A percentile compares a stretch with the other conserved stretches of the same genome.
Conservation (phyloP, 2,888 invertebrate species). For the Drosophila siamana region DNA sequence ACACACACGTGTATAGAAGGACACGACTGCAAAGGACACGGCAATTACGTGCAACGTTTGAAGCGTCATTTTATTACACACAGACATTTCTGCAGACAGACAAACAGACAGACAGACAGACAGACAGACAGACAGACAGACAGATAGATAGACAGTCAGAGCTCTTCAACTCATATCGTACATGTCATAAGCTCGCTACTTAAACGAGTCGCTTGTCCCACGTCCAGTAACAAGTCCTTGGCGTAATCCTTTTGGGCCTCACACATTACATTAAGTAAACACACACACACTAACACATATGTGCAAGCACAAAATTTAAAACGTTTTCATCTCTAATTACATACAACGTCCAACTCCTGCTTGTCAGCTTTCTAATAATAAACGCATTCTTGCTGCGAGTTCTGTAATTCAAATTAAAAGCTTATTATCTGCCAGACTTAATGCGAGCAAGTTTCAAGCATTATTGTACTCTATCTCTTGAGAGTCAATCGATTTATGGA, state of each 20-base stretch:
- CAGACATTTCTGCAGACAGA: conserved; percentile 22
- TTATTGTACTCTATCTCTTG: not conserved
- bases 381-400: conserved; percentile 29
- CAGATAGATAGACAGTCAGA: not conserved
- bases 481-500: too few relatives aligned
- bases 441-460: conserved; percentile 3
- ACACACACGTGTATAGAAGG: not conserved
- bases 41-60: conserved; percentile 70
- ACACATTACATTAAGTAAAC: conserved; percentile 35
- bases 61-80: conserved; percentile 67
- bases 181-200: conserved; percentile 65
- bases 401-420: conserved; percentile 54
- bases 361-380: conserved; percentile 43
- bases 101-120: not conserved
- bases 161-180: conserved; percentile 42
- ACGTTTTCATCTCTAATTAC: conserved; percentile 58
- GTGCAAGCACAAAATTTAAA: conserved; percentile 41
- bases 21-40: conserved; percentile 42
- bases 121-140: not conserved
- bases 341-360: conserved; percentile 43
- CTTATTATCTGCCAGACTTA: conserved; percentile 41
- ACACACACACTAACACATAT: not conserved
- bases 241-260: conserved; percentile 55
- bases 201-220: conserved; percentile 32
- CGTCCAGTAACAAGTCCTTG: conserved; percentile 20